Base-by-base conservation (phyloP, 2,888 invertebrate genomes). In the Rhagium mordax region DNA sequence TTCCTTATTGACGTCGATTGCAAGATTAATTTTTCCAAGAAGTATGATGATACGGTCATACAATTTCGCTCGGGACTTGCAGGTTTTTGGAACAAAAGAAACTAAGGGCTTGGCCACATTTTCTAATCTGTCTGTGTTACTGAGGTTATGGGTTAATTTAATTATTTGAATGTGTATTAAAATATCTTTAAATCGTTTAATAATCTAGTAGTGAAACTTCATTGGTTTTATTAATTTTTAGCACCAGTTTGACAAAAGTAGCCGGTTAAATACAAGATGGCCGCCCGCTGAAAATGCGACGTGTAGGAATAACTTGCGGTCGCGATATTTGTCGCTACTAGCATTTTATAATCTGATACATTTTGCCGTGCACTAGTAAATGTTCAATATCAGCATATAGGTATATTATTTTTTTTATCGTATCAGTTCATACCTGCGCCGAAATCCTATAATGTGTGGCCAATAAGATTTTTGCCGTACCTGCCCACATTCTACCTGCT, bases 211-310 rank as follows among this genome's bases (percentile, higher is more conserved):
- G 16, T 15, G 10, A 53, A 41, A 41, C 48, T 53, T 57, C 18
- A 49, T 16, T 53, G 21, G 59, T 29, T 71, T 74, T 75, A 29
- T 27, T 51, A 49, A 60, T 71, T 71, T 73, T 76, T 72, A 60
- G 55, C 69, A 72, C 64, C 53, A 64, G 68, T 76, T 72, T 71
- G 75, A 60, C 59, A 71, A 71, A 75, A 74, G 59, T 74, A 74
- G 79, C 83, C 86, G 85, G 86, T 81, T 79, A 78, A 79, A 81
- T 79, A 82, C 86, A 86, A 86, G 81, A 86, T 86, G 86, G 86
- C 86, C 75, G 85, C 83, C 84, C 74, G 51, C 69, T 68, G 71
- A 77, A 68, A 76, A 79, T 82, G 83, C 83, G 84, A 86, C 86
- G 85, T 85, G 85, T 85, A 82, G 82, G 80, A 80, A 75, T 75